Evolutionary conservation across 1,140 invertebrate species (phyloP).

Genomic region (Atta colombica): DNA sequence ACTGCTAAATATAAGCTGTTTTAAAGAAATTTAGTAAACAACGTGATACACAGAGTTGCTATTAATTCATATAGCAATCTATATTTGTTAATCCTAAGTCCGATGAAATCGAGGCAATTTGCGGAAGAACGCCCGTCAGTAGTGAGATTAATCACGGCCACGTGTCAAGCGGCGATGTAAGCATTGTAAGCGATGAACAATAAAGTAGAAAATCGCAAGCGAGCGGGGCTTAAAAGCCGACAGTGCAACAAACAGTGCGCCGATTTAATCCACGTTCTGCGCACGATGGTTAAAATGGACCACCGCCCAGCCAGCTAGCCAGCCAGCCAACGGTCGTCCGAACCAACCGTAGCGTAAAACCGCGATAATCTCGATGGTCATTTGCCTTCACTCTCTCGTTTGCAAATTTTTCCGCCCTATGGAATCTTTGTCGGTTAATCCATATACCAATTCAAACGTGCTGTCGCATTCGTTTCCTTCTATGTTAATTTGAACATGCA

Average conservation of each 20-base stretch:
- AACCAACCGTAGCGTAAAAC: conserved; percentile 69
- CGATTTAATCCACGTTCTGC: conserved; percentile 75
- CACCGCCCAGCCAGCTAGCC: conserved; percentile 51
- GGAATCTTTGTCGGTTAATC: conserved; percentile 22
- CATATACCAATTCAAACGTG: conserved; percentile 2
- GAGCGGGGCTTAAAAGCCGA: conserved; percentile 57
- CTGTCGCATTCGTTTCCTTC: neutral
- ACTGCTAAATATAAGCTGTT: neutral
- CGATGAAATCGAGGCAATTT: neutral
- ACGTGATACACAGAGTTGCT: neutral
- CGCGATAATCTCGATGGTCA: conserved; percentile 74
- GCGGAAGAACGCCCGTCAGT: conserved; percentile 21
- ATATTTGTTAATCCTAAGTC: neutral
- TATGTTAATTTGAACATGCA: neutral
- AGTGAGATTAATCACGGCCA: conserved; percentile 26
- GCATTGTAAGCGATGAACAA: conserved; percentile 44
- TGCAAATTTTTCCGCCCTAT: conserved; percentile 43
- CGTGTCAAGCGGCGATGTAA: conserved; percentile 3
- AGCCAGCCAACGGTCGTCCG: conserved; percentile 48
- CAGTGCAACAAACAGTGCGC: conserved; percentile 66
- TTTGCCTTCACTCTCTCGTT: conserved; percentile 52
- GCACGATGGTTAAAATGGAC: conserved; percentile 72
- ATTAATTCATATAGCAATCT: conserved; percentile 21
- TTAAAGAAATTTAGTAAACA: conserved; percentile 7
- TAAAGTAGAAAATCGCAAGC: conserved; percentile 60